Evolutionary conservation across 35 echinoderm and acorn worm genomes (phyloP), one percentile per base, ranked within the genome.

Genomic region (Patiria miniata): DNA sequence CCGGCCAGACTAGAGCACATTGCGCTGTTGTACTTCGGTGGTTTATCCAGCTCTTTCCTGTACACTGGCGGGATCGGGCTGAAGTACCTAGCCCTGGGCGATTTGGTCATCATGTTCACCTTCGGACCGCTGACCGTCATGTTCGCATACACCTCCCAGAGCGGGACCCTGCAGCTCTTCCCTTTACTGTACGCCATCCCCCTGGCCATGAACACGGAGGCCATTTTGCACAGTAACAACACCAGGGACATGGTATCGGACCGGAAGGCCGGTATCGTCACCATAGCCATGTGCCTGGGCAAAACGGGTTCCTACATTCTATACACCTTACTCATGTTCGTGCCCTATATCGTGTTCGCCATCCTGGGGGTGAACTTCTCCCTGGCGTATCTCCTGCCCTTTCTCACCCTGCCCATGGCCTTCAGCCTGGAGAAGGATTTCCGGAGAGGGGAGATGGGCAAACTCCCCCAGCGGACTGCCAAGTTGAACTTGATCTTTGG

Each of bases 101-200:
- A 95, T 81, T 23, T 94, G n/a, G 93, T 95, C 0, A 92, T 95
- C 58, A 39, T 95, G n/a, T 85, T 95, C 40, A 89, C 93, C 0
- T 95, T 94, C 81, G 96, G 93, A 83, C 96, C 96, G n/a, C 79
- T 99, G 16, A 83, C 96, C n/a, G 96, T 99, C 5, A 95, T 94
- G 86, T 99, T 99, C 81, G 85, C 96, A 12, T 99, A 55, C 33
- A 61, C 94, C 16, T 84, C 69, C 77, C 96, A 99, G 86, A 86
- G 87, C 0, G 96, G 96, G 5, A 81, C 79, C 18, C 57, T 94
- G 7, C 54, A 84, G 34, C 77, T 92, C 21, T 77, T 59, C 10
- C 96, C 96, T 1, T 79, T 99, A 17, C 77, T 90, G 42, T 99
- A 99, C 80, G 93, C 96, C 14, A 83, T 99, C 39, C 96, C 96